Evolutionary conservation across 2,113 vertebrate species (phyloP).

Genomic region (Thunnus thynnus): DNA sequence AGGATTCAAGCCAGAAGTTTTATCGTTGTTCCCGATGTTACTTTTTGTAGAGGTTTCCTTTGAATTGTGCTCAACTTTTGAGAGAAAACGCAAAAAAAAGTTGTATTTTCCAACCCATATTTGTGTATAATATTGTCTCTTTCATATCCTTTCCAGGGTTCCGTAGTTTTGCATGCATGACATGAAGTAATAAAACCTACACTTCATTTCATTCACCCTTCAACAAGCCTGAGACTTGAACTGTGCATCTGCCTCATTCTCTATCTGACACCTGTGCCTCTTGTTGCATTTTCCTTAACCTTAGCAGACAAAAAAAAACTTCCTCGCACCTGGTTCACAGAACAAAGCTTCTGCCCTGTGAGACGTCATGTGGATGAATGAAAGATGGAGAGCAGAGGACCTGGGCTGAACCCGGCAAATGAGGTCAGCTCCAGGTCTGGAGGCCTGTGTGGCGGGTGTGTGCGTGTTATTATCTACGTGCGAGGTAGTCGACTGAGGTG

Average conservation of each 20-base stretch:
- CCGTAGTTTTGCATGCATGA: background rate
- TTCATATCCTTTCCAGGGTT: background rate
- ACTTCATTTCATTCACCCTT: slow-evolving; percentile 2
- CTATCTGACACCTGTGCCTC: slow-evolving; percentile 29
- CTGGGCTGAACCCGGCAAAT: slow-evolving; percentile 21
- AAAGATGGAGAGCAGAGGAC: slow-evolving; percentile 43
- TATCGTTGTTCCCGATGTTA: no score
- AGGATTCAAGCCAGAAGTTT: no score
- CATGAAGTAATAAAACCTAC: slow-evolving; percentile 11
- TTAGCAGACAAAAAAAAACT: slow-evolving; percentile 20
- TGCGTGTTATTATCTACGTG: slow-evolving; percentile 23
- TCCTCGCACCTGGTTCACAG: slow-evolving; percentile 41
- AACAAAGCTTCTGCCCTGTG: slow-evolving; percentile 45
- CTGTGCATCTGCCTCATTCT: slow-evolving; percentile 1
- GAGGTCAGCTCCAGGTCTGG: slow-evolving; percentile 42
- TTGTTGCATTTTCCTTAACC: slow-evolving; percentile 3
- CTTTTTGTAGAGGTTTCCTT: background rate
- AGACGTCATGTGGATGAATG: slow-evolving; percentile 35
- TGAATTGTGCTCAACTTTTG: background rate
- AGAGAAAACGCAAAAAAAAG: background rate
- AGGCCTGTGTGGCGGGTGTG: background rate
- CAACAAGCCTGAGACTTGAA: background rate
- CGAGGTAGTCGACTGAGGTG: slow-evolving; percentile 11
- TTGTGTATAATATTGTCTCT: no score
- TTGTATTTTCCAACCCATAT: background rate